These are phyloP conservation scores for Marronus borbonicus DNA, from an alignment of 2,888 invertebrate genomes.

Conservation along the genomic window DNA sequence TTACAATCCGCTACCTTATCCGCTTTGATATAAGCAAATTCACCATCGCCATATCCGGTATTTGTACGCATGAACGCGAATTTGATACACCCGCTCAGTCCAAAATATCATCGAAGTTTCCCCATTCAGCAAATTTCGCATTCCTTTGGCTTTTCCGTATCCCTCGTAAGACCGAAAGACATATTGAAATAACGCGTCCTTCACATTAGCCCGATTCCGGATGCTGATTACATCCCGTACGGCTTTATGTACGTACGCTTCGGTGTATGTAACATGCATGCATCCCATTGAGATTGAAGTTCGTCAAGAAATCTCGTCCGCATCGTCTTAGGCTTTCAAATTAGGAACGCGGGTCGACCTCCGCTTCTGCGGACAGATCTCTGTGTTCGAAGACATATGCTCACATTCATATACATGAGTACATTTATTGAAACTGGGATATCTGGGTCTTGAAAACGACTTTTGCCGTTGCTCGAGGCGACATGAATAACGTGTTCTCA, in stretches of 20 bases:
- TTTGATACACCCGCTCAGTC: neutral
- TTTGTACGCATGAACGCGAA: constrained; percentile 1
- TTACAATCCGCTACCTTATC: too few species aligned
- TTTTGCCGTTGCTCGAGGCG: neutral
- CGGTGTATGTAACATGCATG: neutral
- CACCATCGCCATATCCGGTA: neutral
- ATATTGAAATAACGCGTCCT: constrained; percentile 38
- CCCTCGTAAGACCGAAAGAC: constrained; percentile 23
- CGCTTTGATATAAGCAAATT: too few species aligned
- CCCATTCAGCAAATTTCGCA: constrained; percentile 21
- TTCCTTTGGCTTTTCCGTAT: constrained; percentile 16
- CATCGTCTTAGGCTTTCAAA: constrained; percentile 8
- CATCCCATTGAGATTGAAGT: neutral
- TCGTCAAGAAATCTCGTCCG: constrained; percentile 20
- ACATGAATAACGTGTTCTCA: neutral
- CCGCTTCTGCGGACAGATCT: too few species aligned
- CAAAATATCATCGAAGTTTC: constrained; percentile 24
- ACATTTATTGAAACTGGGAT: too few species aligned
- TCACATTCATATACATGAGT: too few species aligned
- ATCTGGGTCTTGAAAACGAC: too few species aligned
- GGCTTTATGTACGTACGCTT: neutral
- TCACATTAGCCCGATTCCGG: constrained; percentile 22
- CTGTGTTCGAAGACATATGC: too few species aligned
- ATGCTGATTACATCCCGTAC: constrained; percentile 28
- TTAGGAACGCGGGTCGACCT: neutral